Evolutionary conservation across 37 sponge, comb jelly and placozoan species (phyloP).

Genomic region (Hormiphora californensis): DNA sequence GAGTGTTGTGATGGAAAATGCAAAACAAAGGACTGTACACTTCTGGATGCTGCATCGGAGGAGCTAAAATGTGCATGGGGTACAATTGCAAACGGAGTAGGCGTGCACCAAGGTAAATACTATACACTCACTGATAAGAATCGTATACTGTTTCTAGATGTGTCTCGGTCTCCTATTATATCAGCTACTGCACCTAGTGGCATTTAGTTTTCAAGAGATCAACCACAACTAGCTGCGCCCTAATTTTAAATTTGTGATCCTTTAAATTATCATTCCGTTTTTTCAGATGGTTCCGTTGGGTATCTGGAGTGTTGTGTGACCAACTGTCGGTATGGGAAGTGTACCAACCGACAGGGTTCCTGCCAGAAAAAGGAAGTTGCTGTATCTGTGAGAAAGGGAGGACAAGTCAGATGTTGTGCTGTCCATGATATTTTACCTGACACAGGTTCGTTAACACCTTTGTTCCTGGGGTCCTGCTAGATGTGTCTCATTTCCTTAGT

Average conservation of each 20-base stretch:
- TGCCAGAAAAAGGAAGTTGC: not conserved
- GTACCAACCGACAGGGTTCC: not conserved
- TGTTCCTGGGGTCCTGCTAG: too few relatives aligned
- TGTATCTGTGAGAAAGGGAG: not conserved
- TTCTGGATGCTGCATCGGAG: not conserved
- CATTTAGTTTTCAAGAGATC: too few relatives aligned
- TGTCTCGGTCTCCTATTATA: too few relatives aligned
- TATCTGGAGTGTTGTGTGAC: conserved; percentile 47
- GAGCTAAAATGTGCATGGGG: conserved; percentile 35
- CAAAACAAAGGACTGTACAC: conserved; percentile 7
- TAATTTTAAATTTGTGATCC: too few relatives aligned
- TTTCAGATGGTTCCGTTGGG: too few relatives aligned
- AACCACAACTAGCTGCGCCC: too few relatives aligned
- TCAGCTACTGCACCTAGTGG: too few relatives aligned
- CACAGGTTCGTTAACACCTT: too few relatives aligned
- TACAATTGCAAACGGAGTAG: conserved; percentile 36
- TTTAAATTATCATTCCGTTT: too few relatives aligned
- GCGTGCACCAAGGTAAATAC: not conserved
- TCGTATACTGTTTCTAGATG: too few relatives aligned
- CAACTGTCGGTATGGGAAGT: conserved; percentile 18
- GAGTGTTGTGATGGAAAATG: conserved; percentile 25
- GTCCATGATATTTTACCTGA: not conserved
- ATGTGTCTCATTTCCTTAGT: too few relatives aligned
- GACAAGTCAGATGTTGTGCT: not conserved
- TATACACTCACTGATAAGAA: too few relatives aligned